These are phyloP conservation scores for Microcebus lehilahytsara DNA, from an alignment of 2,113 vertebrate species.

Conservation along the genomic window DNA sequence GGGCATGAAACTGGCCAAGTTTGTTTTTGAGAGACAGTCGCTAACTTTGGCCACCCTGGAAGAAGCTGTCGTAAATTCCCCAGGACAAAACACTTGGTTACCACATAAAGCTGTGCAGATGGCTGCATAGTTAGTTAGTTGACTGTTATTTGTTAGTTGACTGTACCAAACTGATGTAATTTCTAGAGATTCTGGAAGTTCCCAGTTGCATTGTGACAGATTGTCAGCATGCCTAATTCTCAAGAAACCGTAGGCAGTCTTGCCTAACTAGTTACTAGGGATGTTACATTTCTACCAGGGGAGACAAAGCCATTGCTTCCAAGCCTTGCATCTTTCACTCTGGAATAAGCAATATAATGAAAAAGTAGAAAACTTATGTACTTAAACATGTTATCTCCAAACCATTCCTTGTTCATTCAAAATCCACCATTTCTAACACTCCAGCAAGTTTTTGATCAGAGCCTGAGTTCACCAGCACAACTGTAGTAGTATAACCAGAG, in stretches of 20 bases:
- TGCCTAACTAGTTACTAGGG: background rate
- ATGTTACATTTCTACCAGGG: background rate
- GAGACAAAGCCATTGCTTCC: background rate
- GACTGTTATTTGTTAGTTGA: too few species aligned
- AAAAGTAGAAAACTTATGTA: background rate
- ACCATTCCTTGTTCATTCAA: background rate
- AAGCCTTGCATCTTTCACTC: background rate
- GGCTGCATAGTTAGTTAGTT: background rate
- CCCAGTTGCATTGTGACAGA: background rate
- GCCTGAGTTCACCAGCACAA: background rate
- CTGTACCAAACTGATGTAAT: background rate
- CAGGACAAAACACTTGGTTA: background rate
- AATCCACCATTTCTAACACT: background rate
- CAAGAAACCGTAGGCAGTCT: background rate
- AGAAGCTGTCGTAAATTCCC: background rate
- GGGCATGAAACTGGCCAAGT: background rate
- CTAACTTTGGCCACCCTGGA: background rate
- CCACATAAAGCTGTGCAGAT: background rate
- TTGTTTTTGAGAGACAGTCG: background rate
- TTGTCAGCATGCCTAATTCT: background rate
- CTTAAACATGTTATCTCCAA: background rate
- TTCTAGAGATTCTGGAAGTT: background rate
- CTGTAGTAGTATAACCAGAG: background rate
- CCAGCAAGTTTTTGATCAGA: background rate
- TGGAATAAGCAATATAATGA: background rate